Conservation (phyloP, 2,113 vertebrate genomes). For the Pomatostomus ruficeps region DNA sequence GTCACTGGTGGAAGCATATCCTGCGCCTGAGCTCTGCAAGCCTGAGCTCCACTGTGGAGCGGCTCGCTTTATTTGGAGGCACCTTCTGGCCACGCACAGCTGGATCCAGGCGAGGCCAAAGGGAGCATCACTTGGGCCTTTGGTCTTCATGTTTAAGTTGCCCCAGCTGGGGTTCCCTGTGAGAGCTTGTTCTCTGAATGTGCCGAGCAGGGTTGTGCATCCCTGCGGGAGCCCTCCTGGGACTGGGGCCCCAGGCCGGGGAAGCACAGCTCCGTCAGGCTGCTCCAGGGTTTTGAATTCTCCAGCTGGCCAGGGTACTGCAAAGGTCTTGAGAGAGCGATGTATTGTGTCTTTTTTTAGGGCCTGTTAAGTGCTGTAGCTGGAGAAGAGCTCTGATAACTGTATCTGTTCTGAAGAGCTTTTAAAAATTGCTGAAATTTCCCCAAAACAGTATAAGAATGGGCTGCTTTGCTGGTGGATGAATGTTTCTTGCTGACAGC, state of each 20-base stretch:
- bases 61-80: background rate
- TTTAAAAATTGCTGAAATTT: background rate
- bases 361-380: slow-evolving; percentile 9
- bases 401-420: background rate
- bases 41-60: background rate
- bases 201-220: background rate
- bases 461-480: background rate
- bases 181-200: background rate
- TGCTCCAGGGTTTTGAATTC: slow-evolving; percentile 1
- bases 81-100: background rate
- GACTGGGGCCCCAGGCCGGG: background rate
- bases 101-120: background rate
- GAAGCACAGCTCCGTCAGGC: background rate
- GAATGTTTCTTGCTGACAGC: background rate
- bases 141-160: background rate
- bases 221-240: background rate
- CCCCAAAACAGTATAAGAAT: background rate
- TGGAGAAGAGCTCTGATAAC: background rate
- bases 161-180: background rate
- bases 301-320: slow-evolving; percentile 13
- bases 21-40: background rate
- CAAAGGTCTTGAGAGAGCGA: background rate
- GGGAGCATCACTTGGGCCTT: background rate
- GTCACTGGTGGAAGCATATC: background rate
- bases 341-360: slow-evolving; percentile 36